phyloP scores from a whole-genome alignment of 2,888 invertebrate species.

The Nesidiocoris tenuis region DNA sequence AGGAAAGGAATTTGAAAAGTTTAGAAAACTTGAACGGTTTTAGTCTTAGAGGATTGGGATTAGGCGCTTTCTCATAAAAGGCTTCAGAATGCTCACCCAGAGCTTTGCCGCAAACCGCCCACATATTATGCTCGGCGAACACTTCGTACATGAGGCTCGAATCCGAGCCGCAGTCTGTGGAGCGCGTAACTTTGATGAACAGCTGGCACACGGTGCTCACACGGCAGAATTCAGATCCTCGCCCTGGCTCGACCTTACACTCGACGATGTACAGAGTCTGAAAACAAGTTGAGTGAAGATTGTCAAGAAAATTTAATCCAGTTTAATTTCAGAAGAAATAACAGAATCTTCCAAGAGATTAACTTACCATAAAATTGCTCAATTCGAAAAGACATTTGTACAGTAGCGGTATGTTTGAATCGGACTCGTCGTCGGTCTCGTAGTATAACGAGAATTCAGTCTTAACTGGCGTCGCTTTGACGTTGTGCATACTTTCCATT shows the following conservation, averaged over 20 bases:
- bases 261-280: constrained; percentile 79
- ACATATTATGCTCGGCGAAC: constrained; percentile 84
- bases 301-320: not conserved
- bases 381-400: constrained; percentile 73
- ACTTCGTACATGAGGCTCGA: constrained; percentile 88
- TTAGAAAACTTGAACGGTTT: too few relatives aligned
- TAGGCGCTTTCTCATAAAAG: too few relatives aligned
- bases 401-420: constrained; percentile 40
- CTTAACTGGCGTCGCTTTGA: constrained; percentile 51
- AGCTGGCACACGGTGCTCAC: constrained; percentile 85
- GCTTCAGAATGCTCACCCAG: constrained; percentile 61
- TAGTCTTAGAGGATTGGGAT: too few relatives aligned
- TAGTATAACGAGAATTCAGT: constrained; percentile 55
- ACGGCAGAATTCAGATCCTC: constrained; percentile 81
- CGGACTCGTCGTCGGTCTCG: constrained; percentile 50
- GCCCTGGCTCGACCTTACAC: constrained; percentile 74
- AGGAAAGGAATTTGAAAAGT: too few relatives aligned
- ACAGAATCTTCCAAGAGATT: not conserved
- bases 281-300: not conserved
- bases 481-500: constrained; percentile 38
- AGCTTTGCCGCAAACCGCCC: constrained; percentile 83
- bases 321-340: not conserved
- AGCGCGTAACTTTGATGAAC: constrained; percentile 69
- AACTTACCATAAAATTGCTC: constrained; percentile 72
- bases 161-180: constrained; percentile 49